These are phyloP conservation scores for Dynastes maya DNA, from an alignment of 2,888 invertebrate genomes.

Conservation along the genomic window DNA sequence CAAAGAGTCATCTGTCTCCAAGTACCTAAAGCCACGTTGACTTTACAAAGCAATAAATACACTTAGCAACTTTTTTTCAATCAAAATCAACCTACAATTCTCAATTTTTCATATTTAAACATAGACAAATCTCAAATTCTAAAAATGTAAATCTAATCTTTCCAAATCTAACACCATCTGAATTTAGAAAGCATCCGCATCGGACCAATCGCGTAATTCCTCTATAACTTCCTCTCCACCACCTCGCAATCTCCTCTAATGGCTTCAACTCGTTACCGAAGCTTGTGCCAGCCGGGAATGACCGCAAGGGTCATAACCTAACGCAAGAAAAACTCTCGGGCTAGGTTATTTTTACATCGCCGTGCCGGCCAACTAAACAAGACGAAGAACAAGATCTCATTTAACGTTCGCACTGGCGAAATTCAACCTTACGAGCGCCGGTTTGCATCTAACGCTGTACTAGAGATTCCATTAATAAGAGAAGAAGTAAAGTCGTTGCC, in stretches of 20 bases:
- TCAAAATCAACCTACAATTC: too few relatives aligned
- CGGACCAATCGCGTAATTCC: too few relatives aligned
- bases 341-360: conserved; percentile 53
- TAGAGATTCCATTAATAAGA: conserved; percentile 52
- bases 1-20: too few relatives aligned
- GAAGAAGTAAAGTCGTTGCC: conserved; percentile 45
- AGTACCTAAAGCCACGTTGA: too few relatives aligned
- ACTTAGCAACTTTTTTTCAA: too few relatives aligned
- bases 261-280: not conserved
- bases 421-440: not conserved
- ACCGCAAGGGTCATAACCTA: conserved; percentile 48
- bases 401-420: not conserved
- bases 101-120: too few relatives aligned
- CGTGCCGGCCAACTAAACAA: conserved; percentile 18
- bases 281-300: not conserved
- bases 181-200: too few relatives aligned
- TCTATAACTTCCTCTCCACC: not conserved
- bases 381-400: conserved; percentile 47
- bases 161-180: too few relatives aligned
- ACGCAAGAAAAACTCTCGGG: conserved; percentile 51
- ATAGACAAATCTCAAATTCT: too few relatives aligned
- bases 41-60: too few relatives aligned
- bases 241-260: too few relatives aligned
- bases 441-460: conserved; percentile 17
- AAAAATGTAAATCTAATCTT: too few relatives aligned